Percentiles rank a stretch among this genome's conserved stretches.
Evolutionary conservation across 1,140 invertebrate genomes (phyloP).

Genomic region (Rhynchophorus ferrugineus): DNA sequence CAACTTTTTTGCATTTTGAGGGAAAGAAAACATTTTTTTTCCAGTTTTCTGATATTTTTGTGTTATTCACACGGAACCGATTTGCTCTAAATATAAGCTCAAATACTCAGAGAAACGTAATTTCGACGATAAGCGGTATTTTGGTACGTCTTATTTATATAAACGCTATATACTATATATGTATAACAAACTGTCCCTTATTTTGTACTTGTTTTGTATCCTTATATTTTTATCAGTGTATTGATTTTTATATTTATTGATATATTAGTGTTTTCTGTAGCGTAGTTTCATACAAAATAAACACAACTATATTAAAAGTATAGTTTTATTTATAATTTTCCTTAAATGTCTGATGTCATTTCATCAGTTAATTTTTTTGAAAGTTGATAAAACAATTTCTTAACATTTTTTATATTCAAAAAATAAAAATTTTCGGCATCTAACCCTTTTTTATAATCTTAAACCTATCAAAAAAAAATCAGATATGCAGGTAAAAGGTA

Average conservation of each 20-base stretch:
- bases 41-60: no score
- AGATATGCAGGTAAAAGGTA: no score
- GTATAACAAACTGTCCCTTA: slow-evolving; percentile 9
- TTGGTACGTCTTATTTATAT: slow-evolving; percentile 25
- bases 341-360: no score
- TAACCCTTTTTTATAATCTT: no score
- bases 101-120: slow-evolving; percentile 17
- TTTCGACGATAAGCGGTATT: slow-evolving; percentile 14
- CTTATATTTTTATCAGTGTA: slow-evolving; percentile 20
- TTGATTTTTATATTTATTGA: slow-evolving; percentile 25
- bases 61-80: no score
- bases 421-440: no score
- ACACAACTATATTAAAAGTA: slow-evolving; percentile 1
- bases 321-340: background rate
- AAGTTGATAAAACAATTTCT: no score
- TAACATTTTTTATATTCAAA: no score
- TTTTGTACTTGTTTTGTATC: slow-evolving; percentile 23
- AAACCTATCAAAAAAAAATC: no score
- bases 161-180: slow-evolving; percentile 18
- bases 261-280: slow-evolving; percentile 26
- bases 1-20: no score
- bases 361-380: no score
- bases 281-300: slow-evolving; percentile 24
- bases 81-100: slow-evolving; percentile 17
- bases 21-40: no score